Evolutionary conservation across 2,797 vertebrate genomes (phyloP), one percentile per base, ranked within the genome.

Genomic region (Lacerta agilis): DNA sequence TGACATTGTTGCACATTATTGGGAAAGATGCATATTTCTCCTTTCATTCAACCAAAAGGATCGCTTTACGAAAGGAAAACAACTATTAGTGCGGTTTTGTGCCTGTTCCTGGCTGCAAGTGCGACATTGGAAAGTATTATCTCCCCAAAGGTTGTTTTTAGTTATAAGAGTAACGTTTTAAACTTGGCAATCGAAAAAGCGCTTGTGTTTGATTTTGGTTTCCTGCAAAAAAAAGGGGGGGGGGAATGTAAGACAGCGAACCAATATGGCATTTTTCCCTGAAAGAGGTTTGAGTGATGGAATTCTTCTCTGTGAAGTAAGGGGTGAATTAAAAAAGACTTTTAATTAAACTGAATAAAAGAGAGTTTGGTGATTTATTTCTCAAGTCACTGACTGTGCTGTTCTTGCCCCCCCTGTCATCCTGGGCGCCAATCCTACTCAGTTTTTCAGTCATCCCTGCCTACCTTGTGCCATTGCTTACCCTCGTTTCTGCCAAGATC

Each of bases 301-400:
- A 95, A 94, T 93, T 94, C 94, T 95, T 89, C 91, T 95, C 93
- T 92, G 86, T 90, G 94, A 88, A 93, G 86, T 61, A 92, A 86
- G 82, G 94, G 82, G 88, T 93, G 84, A 58, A 1, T 4, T 79
- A 80, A 43, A 91, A 84, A 86, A 93, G 92, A 86, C 80, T 92
- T 89, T 81, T 94, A 94, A 95, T 94, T 94, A 93, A 95, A 88
- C 61, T 41, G 90, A 92, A 85, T 85, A 91, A 87, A 90, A 77
- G 77, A 89, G 91, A 93, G 81, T 1, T 0, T 76, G 11, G 79
- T 82, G 43, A 92, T 95, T 94, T 83, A 79, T 90, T 93, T 89
- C 45, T 81, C 83, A 89, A 85, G 71, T 73, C 43, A 85, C 77
- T 80, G 78, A 85, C n/a, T 81, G 38, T 9, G 23, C 41, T 66